Percentiles rank a stretch among this genome's conserved stretches.
phyloP scores from a whole-genome alignment of 2,888 invertebrate species.

The Crossocerus cetratus region DNA sequence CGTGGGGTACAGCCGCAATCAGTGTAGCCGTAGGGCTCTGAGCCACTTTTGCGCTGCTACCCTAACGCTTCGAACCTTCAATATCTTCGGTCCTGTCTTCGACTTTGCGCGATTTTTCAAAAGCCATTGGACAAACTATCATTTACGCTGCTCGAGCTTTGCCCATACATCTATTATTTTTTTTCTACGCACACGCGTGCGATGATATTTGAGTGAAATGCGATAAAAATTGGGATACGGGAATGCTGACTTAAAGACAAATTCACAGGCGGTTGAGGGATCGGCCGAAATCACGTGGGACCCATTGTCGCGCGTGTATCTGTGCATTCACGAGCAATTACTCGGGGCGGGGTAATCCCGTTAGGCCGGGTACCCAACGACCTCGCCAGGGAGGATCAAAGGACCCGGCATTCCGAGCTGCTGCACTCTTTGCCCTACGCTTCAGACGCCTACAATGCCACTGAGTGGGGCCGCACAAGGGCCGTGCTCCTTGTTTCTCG shows the following conservation, averaged over 20 bases:
- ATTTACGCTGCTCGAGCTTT: no score
- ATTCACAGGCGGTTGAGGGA: no score
- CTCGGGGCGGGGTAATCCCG: slow-evolving; percentile 75
- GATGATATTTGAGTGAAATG: no score
- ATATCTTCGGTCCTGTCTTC: no score
- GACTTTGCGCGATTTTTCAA: no score
- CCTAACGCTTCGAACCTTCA: slow-evolving; percentile 17
- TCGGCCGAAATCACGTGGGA: slow-evolving; percentile 50
- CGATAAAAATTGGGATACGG: no score
- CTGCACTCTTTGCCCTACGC: slow-evolving; percentile 61
- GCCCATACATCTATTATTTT: no score
- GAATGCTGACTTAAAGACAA: no score
- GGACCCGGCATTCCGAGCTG: slow-evolving; percentile 68
- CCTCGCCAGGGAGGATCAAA: slow-evolving; percentile 73
- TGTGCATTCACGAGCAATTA: slow-evolving; percentile 76
- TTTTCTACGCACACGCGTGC: no score
- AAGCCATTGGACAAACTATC: no score
- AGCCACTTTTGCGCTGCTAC: slow-evolving; percentile 56
- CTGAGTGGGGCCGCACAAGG: slow-evolving; percentile 31
- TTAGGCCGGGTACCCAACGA: slow-evolving; percentile 64
- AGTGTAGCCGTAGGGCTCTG: slow-evolving; percentile 71
- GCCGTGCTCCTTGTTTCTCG: slow-evolving; percentile 15
- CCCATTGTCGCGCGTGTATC: slow-evolving; percentile 67
- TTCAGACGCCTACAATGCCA: slow-evolving; percentile 60
- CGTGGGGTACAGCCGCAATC: slow-evolving; percentile 72